Conservation (phyloP, 2,113 vertebrate genomes). For the Epinephelus cyanopodus region DNA sequence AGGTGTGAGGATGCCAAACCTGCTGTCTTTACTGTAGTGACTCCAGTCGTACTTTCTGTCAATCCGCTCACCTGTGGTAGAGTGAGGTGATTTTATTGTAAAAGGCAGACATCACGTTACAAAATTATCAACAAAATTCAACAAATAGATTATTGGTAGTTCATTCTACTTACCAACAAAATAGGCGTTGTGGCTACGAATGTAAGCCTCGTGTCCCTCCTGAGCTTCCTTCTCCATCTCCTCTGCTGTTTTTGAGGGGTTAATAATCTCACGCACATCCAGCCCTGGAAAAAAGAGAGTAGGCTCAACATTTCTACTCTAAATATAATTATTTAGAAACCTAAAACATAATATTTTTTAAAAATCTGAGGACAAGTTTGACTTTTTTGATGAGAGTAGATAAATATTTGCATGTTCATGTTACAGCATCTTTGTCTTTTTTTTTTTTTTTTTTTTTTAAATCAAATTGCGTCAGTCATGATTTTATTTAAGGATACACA, state of each 20-base stretch:
- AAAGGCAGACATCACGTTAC: background rate
- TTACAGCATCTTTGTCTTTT: background rate
- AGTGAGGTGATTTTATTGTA: background rate
- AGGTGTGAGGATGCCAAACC: slow-evolving; percentile 87
- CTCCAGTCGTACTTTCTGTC: slow-evolving; percentile 87
- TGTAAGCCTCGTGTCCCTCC: slow-evolving; percentile 83
- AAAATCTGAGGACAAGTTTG: background rate
- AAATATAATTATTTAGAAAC: background rate
- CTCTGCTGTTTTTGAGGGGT: slow-evolving; percentile 86
- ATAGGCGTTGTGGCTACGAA: slow-evolving; percentile 87
- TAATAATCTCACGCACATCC: slow-evolving; percentile 81
- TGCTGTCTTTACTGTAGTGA: slow-evolving; percentile 76
- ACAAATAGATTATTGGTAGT: background rate
- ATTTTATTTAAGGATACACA: background rate
- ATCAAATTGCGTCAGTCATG: background rate
- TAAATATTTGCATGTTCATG: background rate
- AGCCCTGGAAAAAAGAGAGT: slow-evolving; percentile 49
- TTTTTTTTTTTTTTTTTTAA: background rate
- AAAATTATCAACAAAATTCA: background rate
- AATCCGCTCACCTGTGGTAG: slow-evolving; percentile 85
- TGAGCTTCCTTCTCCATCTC: slow-evolving; percentile 84
- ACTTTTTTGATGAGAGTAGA: background rate
- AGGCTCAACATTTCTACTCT: background rate
- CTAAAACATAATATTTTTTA: background rate
- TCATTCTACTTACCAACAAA: slow-evolving; percentile 81